Percentiles rank a stretch among this genome's conserved stretches.
Evolutionary conservation across 1,140 invertebrate species (phyloP).

Genomic region (Cyphomyrmex costatus): DNA sequence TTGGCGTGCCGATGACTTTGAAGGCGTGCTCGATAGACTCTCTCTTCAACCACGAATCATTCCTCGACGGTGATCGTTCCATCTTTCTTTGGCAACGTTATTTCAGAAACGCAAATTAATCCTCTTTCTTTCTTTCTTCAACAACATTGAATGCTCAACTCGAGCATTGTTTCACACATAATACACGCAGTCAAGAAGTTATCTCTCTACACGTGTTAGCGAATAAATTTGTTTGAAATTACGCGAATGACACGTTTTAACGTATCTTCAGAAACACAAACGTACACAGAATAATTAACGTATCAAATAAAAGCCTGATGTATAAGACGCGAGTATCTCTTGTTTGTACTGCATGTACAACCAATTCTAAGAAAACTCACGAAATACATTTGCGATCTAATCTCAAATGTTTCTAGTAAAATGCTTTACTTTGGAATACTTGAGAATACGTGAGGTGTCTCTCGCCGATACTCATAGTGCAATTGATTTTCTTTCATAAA

Average conservation of each 20-base stretch:
- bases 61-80: not conserved
- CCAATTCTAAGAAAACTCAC: not conserved
- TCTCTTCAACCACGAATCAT: not conserved
- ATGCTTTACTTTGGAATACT: not conserved
- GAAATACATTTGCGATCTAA: slow-evolving; percentile 21
- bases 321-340: not conserved
- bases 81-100: not conserved
- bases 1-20: slow-evolving; percentile 29
- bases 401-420: not conserved
- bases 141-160: not conserved
- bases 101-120: slow-evolving; percentile 3
- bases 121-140: not conserved
- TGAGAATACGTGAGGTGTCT: not conserved
- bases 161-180: slow-evolving; percentile 3
- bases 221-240: not conserved
- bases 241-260: not conserved
- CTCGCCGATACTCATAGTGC: not conserved
- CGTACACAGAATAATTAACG: not conserved
- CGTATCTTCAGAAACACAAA: not conserved
- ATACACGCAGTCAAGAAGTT: not conserved
- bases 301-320: not conserved
- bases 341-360: not conserved
- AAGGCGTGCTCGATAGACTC: not conserved
- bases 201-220: not conserved
- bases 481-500: not conserved